Conservation (phyloP, 1,140 invertebrate species). For the Anastrepha obliqua region DNA sequence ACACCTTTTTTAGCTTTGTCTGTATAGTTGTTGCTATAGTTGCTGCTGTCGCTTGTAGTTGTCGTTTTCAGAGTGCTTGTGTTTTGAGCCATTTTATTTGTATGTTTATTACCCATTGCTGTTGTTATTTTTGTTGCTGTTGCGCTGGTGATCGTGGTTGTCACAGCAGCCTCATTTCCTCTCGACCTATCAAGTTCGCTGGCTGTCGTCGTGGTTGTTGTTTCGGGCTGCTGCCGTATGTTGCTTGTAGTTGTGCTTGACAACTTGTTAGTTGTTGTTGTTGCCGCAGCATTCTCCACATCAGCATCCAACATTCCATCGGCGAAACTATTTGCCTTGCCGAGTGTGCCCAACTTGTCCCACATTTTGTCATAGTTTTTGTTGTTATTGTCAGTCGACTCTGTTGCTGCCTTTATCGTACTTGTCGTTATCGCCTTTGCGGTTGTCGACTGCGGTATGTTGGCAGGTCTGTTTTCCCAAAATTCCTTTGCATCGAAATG, state of each 20-base stretch:
- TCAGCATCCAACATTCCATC: background rate
- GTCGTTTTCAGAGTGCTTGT: conserved; percentile 39
- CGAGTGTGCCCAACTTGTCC: conserved; percentile 25
- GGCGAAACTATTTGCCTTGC: conserved; percentile 8
- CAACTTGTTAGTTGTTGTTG: background rate
- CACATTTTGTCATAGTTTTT: conserved; percentile 51
- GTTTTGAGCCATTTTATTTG: conserved; percentile 49
- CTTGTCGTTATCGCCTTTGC: conserved; percentile 11
- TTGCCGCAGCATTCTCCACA: background rate
- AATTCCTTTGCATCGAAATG: conserved; percentile 53
- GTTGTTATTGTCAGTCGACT: background rate
- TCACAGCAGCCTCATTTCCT: background rate
- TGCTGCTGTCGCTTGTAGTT: conserved; percentile 53
- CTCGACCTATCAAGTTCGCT: background rate
- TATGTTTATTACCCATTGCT: conserved; percentile 7
- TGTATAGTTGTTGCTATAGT: conserved; percentile 42
- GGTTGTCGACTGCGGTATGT: conserved; percentile 53
- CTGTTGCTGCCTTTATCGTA: conserved; percentile 20
- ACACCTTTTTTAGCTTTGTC: background rate
- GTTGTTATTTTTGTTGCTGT: conserved; percentile 47
- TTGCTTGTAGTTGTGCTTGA: background rate
- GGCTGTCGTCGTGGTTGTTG: background rate
- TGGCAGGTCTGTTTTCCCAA: background rate
- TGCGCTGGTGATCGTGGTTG: background rate
- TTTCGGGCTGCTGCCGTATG: conserved; percentile 10